A percentile compares a stretch with the other conserved stretches of the same genome.
These are phyloP conservation scores for Gymnoscelis rufifasciata DNA, from an alignment of 2,888 invertebrate genomes.

Conservation along the genomic window DNA sequence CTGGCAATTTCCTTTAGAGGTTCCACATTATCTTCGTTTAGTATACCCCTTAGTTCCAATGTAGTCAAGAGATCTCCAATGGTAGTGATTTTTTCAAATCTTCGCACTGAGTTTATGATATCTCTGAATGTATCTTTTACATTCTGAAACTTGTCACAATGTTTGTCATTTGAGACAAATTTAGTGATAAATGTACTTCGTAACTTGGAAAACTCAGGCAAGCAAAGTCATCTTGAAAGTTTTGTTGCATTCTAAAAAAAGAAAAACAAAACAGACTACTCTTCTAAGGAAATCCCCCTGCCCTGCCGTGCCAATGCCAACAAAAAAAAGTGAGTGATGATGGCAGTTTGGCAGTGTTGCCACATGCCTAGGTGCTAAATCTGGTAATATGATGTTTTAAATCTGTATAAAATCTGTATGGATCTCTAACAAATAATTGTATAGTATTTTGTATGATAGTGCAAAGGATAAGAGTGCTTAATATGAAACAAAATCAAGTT, in stretches of 20 bases:
- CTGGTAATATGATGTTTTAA: too few species aligned
- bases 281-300: not conserved
- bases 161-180: constrained; percentile 45
- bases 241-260: not conserved
- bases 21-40: constrained; percentile 56
- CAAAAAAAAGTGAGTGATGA: too few species aligned
- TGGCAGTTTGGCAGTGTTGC: too few species aligned
- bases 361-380: too few species aligned
- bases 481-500: too few species aligned
- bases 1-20: constrained; percentile 55
- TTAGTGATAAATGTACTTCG: constrained; percentile 48
- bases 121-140: constrained; percentile 56
- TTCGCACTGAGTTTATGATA: constrained; percentile 60
- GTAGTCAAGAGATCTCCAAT: constrained; percentile 53
- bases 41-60: constrained; percentile 56
- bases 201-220: constrained; percentile 48
- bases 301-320: too few species aligned
- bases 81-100: constrained; percentile 54
- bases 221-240: constrained; percentile 46
- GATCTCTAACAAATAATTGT: too few species aligned
- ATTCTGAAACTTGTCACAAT: constrained; percentile 42
- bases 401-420: too few species aligned
- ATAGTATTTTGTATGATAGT: too few species aligned
- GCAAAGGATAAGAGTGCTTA: too few species aligned
- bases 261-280: too few species aligned